Evolutionary conservation across 1,140 invertebrate species (phyloP).

Genomic region (Cotesia chilonis): DNA sequence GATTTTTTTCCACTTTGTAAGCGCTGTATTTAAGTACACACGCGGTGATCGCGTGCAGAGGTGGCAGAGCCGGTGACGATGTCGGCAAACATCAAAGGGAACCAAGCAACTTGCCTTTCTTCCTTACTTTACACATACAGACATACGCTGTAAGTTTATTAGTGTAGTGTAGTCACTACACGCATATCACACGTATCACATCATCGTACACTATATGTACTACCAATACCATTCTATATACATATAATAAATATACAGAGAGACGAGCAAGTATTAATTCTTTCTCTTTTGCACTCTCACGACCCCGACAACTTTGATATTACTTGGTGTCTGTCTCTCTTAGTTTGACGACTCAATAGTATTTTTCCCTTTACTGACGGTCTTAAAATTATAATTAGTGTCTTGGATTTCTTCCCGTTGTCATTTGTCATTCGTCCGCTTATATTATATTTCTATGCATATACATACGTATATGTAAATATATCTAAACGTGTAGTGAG

Average conservation of each 20-base stretch:
- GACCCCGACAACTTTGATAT: neutral
- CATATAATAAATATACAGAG: neutral
- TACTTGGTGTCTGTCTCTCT: neutral
- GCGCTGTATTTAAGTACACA: constrained; percentile 24
- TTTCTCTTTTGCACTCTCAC: constrained; percentile 21
- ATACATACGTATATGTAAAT: constrained; percentile 1
- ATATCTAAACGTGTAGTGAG: neutral
- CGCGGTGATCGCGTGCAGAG: constrained; percentile 34
- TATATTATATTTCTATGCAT: neutral
- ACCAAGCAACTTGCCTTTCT: constrained; percentile 34
- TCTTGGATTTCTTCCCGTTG: neutral
- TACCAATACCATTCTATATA: neutral
- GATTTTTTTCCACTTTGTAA: constrained; percentile 19
- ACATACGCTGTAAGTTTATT: neutral
- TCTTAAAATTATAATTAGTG: constrained; percentile 24
- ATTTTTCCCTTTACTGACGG: constrained; percentile 2
- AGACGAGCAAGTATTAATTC: constrained; percentile 22
- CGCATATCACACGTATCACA: too few relatives aligned
- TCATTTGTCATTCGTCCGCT: constrained; percentile 10
- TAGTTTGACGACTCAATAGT: constrained; percentile 24
- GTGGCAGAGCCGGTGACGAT: constrained; percentile 37
- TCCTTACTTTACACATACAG: constrained; percentile 6
- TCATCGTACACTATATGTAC: neutral
- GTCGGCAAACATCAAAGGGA: constrained; percentile 35
- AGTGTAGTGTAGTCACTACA: neutral